Conservation (phyloP, 2,113 vertebrate species). For the Ciconia maguari region DNA sequence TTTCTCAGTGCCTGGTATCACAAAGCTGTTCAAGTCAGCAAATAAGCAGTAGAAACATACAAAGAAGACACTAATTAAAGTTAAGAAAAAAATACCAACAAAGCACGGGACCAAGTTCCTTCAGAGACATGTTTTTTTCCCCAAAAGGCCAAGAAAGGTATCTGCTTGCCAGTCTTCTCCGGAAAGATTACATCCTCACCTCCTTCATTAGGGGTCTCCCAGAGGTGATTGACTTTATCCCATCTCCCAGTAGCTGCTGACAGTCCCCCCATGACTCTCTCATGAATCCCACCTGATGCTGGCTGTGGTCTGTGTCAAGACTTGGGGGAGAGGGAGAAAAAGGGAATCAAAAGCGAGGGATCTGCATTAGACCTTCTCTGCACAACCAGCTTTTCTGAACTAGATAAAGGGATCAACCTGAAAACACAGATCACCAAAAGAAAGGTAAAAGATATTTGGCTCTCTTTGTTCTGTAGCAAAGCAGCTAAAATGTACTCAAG, state of each 20-base stretch:
- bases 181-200: neutral
- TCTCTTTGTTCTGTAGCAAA: neutral
- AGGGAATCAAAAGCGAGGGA: neutral
- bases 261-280: fast-evolving
- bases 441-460: neutral
- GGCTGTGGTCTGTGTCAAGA: neutral
- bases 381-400: neutral
- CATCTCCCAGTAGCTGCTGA: neutral
- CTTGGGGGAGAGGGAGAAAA: neutral
- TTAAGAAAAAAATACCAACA: neutral
- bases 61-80: neutral
- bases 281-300: neutral
- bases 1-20: neutral
- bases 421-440: neutral
- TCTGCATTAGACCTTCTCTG: neutral
- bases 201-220: neutral
- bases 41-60: neutral
- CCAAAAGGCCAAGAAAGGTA: neutral
- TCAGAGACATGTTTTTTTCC: neutral
- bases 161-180: neutral
- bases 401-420: neutral
- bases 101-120: neutral
- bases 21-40: neutral
- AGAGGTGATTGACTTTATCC: neutral
- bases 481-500: neutral